Percentiles rank a stretch among this genome's conserved stretches.
phyloP scores from a whole-genome alignment of 2,888 invertebrate genomes.

The Arctia plantaginis region DNA sequence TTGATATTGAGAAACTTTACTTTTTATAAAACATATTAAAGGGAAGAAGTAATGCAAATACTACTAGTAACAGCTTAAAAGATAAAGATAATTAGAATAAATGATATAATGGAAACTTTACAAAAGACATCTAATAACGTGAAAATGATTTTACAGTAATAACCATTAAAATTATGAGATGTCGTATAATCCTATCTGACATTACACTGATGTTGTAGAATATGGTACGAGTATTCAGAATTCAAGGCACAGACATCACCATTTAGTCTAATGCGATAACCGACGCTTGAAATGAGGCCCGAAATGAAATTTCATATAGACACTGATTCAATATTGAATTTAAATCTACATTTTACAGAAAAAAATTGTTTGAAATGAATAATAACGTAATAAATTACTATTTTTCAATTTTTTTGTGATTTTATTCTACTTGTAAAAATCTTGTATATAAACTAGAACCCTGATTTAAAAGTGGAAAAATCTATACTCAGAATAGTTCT shows the following conservation, averaged over 20 bases:
- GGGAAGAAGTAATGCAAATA: not conserved
- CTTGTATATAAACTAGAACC: too few species aligned
- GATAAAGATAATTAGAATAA: slow-evolving; percentile 10
- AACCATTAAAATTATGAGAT: slow-evolving; percentile 12
- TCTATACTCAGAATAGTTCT: not conserved
- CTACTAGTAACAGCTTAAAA: not conserved
- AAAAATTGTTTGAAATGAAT: not conserved
- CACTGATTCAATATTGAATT: not conserved
- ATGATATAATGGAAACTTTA: not conserved
- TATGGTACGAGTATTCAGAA: slow-evolving; percentile 6
- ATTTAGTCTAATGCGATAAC: not conserved
- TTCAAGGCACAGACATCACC: slow-evolving; percentile 8
- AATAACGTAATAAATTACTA: too few species aligned
- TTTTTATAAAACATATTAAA: not conserved
- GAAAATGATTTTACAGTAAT: slow-evolving; percentile 12
- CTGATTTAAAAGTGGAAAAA: too few species aligned
- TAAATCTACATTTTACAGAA: not conserved
- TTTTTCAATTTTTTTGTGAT: too few species aligned
- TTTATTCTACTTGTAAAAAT: too few species aligned
- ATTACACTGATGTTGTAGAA: slow-evolving; percentile 9
- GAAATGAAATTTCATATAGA: not conserved
- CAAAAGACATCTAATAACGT: slow-evolving; percentile 1
- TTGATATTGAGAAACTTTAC: not conserved
- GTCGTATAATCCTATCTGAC: slow-evolving; percentile 13
- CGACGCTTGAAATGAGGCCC: not conserved